phyloP scores from a whole-genome alignment of 1,140 invertebrate genomes.

The Globodera rostochiensis region DNA sequence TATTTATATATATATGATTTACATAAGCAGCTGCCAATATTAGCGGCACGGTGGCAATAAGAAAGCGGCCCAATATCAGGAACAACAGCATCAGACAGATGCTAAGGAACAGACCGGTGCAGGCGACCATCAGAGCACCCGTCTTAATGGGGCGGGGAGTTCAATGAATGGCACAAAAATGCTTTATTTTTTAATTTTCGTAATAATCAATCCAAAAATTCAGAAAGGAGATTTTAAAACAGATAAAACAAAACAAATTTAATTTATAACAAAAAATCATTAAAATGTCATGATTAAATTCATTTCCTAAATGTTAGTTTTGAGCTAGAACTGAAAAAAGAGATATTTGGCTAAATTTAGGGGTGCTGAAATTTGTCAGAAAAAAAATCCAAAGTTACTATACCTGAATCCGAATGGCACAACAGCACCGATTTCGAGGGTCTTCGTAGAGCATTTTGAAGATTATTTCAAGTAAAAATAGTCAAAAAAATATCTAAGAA shows the following conservation, averaged over 20 bases:
- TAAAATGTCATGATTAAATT: neutral
- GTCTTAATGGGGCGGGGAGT: neutral
- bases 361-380: neutral
- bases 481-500: neutral
- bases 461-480: neutral
- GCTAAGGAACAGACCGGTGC: slow-evolving; percentile 1
- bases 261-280: neutral
- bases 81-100: slow-evolving; percentile 12
- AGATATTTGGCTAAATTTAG: neutral
- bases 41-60: slow-evolving; percentile 3
- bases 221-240: neutral
- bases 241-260: neutral
- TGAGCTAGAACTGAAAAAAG: neutral
- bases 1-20: neutral
- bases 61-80: slow-evolving; percentile 7
- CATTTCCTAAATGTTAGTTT: neutral
- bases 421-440: slow-evolving; percentile 31
- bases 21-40: slow-evolving; percentile 21
- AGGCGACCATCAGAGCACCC: slow-evolving; percentile 5
- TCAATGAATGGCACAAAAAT: too few relatives aligned
- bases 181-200: too few relatives aligned
- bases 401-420: slow-evolving; percentile 17
- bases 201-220: too few relatives aligned
- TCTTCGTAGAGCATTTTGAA: slow-evolving; percentile 24
- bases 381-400: neutral